phyloP scores from a whole-genome alignment of 92 coral and sea anemone species.

The Galaxea fascicularis region DNA sequence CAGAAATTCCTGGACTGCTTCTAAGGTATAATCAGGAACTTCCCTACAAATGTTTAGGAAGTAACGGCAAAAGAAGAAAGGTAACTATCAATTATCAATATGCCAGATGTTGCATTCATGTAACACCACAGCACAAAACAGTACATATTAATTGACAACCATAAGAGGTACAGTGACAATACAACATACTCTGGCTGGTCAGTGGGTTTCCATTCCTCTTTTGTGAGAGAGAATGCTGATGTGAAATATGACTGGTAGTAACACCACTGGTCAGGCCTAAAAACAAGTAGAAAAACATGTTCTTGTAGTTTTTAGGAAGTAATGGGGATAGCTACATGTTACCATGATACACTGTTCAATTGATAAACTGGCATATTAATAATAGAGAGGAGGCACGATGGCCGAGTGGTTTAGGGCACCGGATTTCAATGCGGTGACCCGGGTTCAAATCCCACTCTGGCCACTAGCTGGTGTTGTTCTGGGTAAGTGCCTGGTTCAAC shows the following conservation, averaged over 20 bases:
- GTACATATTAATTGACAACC: not conserved
- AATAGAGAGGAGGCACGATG: too few relatives aligned
- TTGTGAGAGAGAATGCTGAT: slow-evolving; percentile 71
- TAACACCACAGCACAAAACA: too few relatives aligned
- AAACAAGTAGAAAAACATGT: not conserved
- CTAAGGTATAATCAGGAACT: slow-evolving; percentile 75
- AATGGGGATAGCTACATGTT: too few relatives aligned
- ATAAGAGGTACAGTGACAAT: not conserved
- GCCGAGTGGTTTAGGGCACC: too few relatives aligned
- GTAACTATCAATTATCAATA: not conserved
- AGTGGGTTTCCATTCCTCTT: slow-evolving; percentile 71
- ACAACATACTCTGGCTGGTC: slow-evolving; percentile 64
- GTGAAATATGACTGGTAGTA: slow-evolving; percentile 83
- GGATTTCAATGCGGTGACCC: too few relatives aligned
- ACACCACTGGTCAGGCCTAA: slow-evolving; percentile 95
- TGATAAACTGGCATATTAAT: too few relatives aligned
- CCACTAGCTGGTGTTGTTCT: too few relatives aligned
- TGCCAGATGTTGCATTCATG: too few relatives aligned
- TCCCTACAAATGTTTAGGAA: slow-evolving; percentile 21
- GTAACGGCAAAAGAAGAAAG: not conserved
- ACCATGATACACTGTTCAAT: too few relatives aligned
- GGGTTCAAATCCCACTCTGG: too few relatives aligned
- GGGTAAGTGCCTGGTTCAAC: too few relatives aligned
- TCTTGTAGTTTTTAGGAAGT: too few relatives aligned
- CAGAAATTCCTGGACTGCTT: slow-evolving; percentile 69